These are phyloP conservation scores for Squalus acanthias DNA, from an alignment of 2,797 vertebrate genomes.

Conservation along the genomic window DNA sequence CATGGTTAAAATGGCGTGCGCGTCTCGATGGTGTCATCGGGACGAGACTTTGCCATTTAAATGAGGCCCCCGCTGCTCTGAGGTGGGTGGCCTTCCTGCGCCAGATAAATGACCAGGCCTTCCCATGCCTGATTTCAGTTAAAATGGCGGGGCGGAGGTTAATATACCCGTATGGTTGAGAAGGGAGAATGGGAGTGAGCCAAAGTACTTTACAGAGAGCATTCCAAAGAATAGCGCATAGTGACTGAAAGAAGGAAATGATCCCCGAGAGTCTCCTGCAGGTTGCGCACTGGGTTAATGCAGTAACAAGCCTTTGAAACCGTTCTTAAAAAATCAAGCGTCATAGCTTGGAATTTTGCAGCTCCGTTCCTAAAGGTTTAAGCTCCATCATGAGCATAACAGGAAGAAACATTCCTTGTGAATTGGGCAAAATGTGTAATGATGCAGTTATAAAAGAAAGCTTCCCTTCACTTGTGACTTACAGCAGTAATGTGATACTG, in stretches of 20 bases:
- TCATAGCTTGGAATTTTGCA: neutral
- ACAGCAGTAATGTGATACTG: neutral
- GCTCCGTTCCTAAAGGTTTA: neutral
- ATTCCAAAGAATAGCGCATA: neutral
- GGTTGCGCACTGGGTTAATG: neutral
- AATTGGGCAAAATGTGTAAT: too few relatives aligned
- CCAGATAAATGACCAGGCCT: too few relatives aligned
- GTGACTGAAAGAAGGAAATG: neutral
- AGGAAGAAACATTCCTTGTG: conserved; percentile 1
- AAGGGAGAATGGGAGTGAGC: neutral
- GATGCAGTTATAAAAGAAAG: neutral
- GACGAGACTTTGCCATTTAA: neutral
- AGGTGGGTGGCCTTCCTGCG: neutral
- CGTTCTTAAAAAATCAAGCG: neutral
- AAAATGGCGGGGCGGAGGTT: neutral
- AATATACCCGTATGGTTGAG: neutral
- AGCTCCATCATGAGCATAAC: neutral
- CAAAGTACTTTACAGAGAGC: neutral
- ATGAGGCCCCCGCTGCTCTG: neutral
- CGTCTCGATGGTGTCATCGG: neutral
- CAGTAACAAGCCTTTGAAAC: neutral
- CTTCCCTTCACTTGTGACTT: conserved; percentile 14
- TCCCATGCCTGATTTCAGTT: neutral
- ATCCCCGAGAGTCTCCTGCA: neutral
- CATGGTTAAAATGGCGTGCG: neutral